phyloP scores from a whole-genome alignment of 1,140 invertebrate species.

The Heliconius eleuchia region DNA sequence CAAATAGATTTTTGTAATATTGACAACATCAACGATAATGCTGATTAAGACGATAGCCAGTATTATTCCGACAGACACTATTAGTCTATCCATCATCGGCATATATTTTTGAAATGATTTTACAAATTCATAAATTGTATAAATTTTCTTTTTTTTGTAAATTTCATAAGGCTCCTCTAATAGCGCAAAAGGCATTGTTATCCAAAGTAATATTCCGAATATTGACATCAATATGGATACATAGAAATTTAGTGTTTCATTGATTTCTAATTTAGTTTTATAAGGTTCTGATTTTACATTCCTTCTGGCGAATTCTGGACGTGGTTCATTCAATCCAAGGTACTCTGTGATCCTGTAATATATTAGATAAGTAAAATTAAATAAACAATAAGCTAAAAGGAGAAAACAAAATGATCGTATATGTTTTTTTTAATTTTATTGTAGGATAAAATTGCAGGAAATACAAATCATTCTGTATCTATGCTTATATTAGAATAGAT shows the following conservation, averaged over 20 bases:
- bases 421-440: no score
- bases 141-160: slow-evolving; percentile 33
- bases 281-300: slow-evolving; percentile 12
- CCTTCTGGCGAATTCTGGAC: not conserved
- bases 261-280: slow-evolving; percentile 36
- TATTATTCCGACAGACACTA: slow-evolving; percentile 38
- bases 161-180: slow-evolving; percentile 43
- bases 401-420: not conserved
- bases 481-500: not conserved
- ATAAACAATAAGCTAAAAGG: not conserved
- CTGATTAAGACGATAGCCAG: slow-evolving; percentile 33
- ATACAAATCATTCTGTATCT: no score
- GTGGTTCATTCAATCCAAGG: not conserved
- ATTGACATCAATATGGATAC: slow-evolving; percentile 46
- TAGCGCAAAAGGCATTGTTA: slow-evolving; percentile 43
- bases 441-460: no score
- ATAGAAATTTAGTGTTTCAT: slow-evolving; percentile 37
- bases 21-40: slow-evolving; percentile 40
- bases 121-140: slow-evolving; percentile 31
- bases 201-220: slow-evolving; percentile 37
- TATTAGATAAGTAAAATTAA: not conserved
- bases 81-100: slow-evolving; percentile 42
- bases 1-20: slow-evolving; percentile 42
- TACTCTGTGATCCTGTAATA: slow-evolving; percentile 11
- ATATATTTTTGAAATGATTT: slow-evolving; percentile 38